Conservation (phyloP, 1,140 invertebrate genomes). For the Papilio dardanus region DNA sequence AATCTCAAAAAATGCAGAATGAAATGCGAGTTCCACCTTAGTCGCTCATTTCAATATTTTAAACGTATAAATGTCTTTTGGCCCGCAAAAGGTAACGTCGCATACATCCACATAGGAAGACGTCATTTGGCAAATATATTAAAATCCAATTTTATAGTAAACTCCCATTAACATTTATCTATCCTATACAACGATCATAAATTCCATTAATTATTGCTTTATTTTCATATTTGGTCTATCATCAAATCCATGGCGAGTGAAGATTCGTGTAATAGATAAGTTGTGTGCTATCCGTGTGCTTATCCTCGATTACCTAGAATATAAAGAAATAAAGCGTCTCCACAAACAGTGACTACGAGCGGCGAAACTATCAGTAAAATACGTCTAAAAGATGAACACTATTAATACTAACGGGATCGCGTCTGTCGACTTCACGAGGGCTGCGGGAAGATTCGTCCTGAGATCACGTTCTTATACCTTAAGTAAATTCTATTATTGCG, state of each 20-base stretch:
- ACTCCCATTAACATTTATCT: constrained; percentile 49
- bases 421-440: constrained; percentile 71
- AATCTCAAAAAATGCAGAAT: constrained; percentile 27
- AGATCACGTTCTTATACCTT: constrained; percentile 80
- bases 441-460: constrained; percentile 78
- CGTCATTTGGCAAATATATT: constrained; percentile 31
- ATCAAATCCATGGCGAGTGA: constrained; percentile 74
- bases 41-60: constrained; percentile 37
- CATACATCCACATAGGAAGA: constrained; percentile 38
- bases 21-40: constrained; percentile 27
- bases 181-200: constrained; percentile 59
- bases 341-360: constrained; percentile 73
- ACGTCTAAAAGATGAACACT: constrained; percentile 78
- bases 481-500: constrained; percentile 80
- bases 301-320: constrained; percentile 72
- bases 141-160: constrained; percentile 37
- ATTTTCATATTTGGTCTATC: constrained; percentile 73
- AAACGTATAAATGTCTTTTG: constrained; percentile 70
- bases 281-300: constrained; percentile 75
- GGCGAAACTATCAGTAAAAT: constrained; percentile 76
- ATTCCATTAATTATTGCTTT: constrained; percentile 74
- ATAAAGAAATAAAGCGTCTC: constrained; percentile 70
- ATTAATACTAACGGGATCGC: constrained; percentile 73
- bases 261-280: constrained; percentile 71
- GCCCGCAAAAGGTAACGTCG: constrained; percentile 63